These are phyloP conservation scores for Dasypogon diadema DNA, from an alignment of 2,888 invertebrate genomes.

Conservation along the genomic window DNA sequence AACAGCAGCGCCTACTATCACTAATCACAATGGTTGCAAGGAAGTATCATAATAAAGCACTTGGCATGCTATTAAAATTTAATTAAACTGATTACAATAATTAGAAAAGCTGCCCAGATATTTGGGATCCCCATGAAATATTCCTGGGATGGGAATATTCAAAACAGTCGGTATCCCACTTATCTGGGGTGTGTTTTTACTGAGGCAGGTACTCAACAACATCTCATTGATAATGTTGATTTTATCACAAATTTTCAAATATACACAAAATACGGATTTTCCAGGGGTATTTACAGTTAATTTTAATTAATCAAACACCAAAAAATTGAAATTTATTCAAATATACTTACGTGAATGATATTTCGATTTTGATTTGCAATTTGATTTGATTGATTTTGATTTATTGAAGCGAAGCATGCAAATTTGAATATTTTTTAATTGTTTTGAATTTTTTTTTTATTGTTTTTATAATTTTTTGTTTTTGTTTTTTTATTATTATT, in stretches of 20 bases:
- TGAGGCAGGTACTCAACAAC: background rate
- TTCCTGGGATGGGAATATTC: background rate
- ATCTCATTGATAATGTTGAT: background rate
- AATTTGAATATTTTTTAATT: constrained; percentile 51
- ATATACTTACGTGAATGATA: constrained; percentile 55
- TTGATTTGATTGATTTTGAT: constrained; percentile 52
- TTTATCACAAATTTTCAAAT: background rate
- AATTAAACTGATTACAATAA: background rate
- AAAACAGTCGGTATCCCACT: background rate
- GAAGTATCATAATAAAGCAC: background rate
- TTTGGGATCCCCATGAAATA: background rate
- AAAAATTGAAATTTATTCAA: constrained; percentile 39
- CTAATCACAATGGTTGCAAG: background rate
- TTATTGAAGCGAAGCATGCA: constrained; percentile 58
- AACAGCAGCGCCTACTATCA: background rate
- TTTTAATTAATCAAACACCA: constrained; percentile 27
- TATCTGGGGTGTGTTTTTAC: background rate
- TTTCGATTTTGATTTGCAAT: constrained; percentile 51
- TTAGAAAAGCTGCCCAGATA: background rate
- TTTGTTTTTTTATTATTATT: constrained; percentile 60
- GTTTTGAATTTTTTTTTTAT: constrained; percentile 53
- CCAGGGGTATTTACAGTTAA: constrained; percentile 11
- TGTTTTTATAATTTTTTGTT: constrained; percentile 61
- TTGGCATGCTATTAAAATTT: constrained; percentile 29
- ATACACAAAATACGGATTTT: background rate